phyloP scores from a whole-genome alignment of 2,888 invertebrate species.

The Rotaria socialis region DNA sequence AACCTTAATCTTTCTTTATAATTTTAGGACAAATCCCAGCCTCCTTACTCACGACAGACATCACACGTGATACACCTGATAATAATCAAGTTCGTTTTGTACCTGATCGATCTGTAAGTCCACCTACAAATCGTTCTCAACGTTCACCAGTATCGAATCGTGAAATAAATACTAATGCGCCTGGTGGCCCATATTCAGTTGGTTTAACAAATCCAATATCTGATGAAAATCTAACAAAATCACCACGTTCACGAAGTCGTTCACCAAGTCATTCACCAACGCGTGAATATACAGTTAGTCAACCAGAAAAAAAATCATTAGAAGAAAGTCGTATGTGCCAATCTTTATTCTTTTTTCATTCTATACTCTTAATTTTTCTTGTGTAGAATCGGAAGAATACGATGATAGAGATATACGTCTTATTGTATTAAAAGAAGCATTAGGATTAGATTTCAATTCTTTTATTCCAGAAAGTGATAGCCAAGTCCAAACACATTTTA shows the following conservation, averaged over 20 bases:
- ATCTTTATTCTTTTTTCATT: not conserved
- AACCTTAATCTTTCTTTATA: not conserved
- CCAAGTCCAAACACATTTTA: constrained; percentile 21
- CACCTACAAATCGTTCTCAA: not conserved
- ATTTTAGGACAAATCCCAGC: not conserved
- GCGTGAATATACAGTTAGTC: not conserved
- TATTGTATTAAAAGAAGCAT: constrained; percentile 10
- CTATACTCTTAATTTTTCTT: not conserved
- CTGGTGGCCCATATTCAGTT: not conserved
- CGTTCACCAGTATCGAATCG: not conserved
- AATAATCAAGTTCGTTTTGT: not conserved
- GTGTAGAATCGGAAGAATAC: not conserved
- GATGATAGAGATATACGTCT: not conserved
- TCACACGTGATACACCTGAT: constrained; percentile 22
- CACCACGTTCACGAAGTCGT: constrained; percentile 20
- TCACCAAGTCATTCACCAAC: not conserved
- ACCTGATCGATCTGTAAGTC: not conserved
- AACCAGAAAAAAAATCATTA: not conserved
- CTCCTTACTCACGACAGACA: constrained; percentile 20
- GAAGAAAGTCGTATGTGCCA: not conserved
- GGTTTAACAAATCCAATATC: constrained; percentile 23
- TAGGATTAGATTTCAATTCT: constrained; percentile 31
- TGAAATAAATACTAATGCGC: not conserved
- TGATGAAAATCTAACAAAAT: not conserved
- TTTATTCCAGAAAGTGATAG: constrained; percentile 11